phyloP scores from a whole-genome alignment of 2,113 vertebrate species.

The Ciconia boyciana region DNA sequence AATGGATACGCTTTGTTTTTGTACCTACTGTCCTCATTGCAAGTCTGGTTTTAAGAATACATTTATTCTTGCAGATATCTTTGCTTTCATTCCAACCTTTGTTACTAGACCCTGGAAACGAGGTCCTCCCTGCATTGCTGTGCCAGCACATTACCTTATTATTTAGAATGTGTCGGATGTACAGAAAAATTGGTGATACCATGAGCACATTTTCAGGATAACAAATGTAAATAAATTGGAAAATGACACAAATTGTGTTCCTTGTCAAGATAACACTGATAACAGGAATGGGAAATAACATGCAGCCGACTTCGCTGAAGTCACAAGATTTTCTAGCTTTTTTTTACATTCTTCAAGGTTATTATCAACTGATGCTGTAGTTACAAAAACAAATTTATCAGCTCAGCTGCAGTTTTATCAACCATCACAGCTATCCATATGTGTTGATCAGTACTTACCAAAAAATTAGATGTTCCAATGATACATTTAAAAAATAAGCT shows the following conservation, averaged over 20 bases:
- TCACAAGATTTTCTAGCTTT: neutral
- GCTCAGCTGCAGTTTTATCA: neutral
- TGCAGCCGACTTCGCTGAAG: neutral
- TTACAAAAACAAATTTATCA: neutral
- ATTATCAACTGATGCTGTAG: neutral
- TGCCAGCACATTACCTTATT: neutral
- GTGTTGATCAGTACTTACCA: neutral
- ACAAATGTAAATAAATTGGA: neutral
- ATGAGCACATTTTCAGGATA: neutral
- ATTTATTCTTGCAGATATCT: constrained; percentile 11
- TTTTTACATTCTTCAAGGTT: neutral
- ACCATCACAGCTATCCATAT: neutral
- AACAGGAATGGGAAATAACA: neutral
- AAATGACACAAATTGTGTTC: neutral
- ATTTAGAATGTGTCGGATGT: neutral
- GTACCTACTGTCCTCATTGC: neutral
- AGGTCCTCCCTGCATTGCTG: neutral
- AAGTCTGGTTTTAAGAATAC: neutral
- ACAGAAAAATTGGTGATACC: neutral
- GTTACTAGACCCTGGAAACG: constrained; percentile 7
- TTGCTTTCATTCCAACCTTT: constrained; percentile 1
- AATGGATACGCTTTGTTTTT: constrained; percentile 6
- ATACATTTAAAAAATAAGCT: neutral
- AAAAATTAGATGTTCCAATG: neutral
- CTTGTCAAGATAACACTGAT: neutral